These are phyloP conservation scores for Balearica regulorum DNA, from an alignment of 2,797 vertebrate genomes.

Conservation along the genomic window DNA sequence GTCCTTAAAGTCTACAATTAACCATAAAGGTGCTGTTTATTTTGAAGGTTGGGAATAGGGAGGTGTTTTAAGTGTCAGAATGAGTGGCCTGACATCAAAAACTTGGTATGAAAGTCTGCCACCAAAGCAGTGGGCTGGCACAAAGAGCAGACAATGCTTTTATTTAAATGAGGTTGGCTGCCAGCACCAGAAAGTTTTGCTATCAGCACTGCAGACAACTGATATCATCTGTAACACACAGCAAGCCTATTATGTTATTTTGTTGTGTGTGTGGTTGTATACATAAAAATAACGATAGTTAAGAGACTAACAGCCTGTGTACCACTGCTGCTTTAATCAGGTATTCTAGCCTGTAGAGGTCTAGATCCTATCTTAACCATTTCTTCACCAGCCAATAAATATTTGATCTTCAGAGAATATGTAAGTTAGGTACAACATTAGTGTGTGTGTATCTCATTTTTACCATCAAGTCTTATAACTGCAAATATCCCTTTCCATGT, in stretches of 20 bases:
- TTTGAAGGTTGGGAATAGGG: not conserved
- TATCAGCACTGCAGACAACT: conserved; percentile 42
- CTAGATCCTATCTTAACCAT: conserved; percentile 21
- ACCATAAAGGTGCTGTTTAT: not conserved
- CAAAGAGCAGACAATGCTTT: not conserved
- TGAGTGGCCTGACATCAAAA: not conserved
- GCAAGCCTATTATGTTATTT: conserved; percentile 28
- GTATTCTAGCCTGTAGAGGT: not conserved
- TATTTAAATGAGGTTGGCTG: conserved; percentile 29
- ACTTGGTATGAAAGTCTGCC: not conserved
- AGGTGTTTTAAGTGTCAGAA: not conserved
- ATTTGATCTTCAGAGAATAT: not conserved
- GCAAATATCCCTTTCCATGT: not conserved
- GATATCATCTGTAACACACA: conserved; percentile 51
- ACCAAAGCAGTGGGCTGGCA: not conserved
- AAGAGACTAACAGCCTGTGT: not conserved
- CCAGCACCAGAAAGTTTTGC: conserved; percentile 28
- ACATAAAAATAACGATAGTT: conserved; percentile 33
- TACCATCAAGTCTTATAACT: not conserved
- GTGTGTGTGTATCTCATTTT: not conserved
- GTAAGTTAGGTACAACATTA: not conserved
- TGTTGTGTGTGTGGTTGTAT: conserved; percentile 34
- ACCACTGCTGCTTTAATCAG: not conserved
- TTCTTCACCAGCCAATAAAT: conserved; percentile 2
- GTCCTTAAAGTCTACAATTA: not conserved